phyloP scores from a whole-genome alignment of 2,888 invertebrate genomes.

The Standfussiana lucernea region DNA sequence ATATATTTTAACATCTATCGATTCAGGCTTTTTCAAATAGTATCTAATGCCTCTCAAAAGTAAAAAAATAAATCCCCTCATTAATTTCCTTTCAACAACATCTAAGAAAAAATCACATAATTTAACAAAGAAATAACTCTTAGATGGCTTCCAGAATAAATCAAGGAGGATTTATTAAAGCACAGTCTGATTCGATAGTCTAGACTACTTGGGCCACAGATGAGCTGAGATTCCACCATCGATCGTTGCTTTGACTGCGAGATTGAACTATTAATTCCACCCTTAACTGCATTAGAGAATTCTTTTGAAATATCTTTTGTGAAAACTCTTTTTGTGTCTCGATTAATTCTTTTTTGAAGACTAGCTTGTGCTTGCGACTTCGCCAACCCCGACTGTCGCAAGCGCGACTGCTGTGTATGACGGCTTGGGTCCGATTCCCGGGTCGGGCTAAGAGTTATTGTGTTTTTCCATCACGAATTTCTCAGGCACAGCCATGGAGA shows the following conservation, averaged over 20 bases:
- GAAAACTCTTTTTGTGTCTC: neutral
- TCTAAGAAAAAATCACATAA: conserved; percentile 9
- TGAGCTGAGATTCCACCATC: conserved; percentile 32
- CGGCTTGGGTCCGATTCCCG: no score
- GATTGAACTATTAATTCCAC: conserved; percentile 49
- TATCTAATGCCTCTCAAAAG: neutral
- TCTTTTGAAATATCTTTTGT: conserved; percentile 15
- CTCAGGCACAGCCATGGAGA: no score
- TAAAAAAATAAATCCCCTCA: neutral
- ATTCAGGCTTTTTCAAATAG: neutral
- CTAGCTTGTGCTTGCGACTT: neutral
- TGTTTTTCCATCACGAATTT: no score
- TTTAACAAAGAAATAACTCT: conserved; percentile 34
- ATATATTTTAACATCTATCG: no score
- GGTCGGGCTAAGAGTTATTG: no score
- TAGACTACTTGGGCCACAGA: conserved; percentile 39
- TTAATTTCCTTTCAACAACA: neutral
- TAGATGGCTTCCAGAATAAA: conserved; percentile 39
- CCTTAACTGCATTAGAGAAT: conserved; percentile 21
- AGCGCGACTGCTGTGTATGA: no score
- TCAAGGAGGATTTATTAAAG: conserved; percentile 48
- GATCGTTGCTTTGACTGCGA: conserved; percentile 25
- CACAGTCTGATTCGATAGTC: conserved; percentile 31
- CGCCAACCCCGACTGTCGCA: no score
- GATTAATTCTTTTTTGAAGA: conserved; percentile 13